Conservation (phyloP, 2,888 invertebrate genomes). For the Apotomis betuletana region DNA sequence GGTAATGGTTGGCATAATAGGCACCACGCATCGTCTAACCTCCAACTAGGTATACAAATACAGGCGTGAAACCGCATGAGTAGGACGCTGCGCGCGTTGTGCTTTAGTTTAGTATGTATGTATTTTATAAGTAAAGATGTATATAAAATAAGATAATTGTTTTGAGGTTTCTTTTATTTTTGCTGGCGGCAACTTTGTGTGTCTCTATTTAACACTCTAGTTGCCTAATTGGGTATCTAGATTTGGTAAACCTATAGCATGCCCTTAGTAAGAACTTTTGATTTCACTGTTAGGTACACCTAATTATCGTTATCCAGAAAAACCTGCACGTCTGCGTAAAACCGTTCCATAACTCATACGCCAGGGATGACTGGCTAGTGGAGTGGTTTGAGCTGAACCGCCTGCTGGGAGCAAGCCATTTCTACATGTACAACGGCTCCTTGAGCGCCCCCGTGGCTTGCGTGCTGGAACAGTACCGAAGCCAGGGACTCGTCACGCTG, state of each 20-base stretch:
- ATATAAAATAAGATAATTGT: too few relatives aligned
- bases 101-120: too few relatives aligned
- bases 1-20: too few relatives aligned
- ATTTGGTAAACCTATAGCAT: too few relatives aligned
- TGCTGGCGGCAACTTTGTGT: too few relatives aligned
- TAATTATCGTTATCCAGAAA: slow-evolving; percentile 64
- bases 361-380: slow-evolving; percentile 90
- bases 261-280: too few relatives aligned
- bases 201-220: too few relatives aligned
- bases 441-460: slow-evolving; percentile 91
- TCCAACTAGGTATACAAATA: slow-evolving; percentile 54
- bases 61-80: slow-evolving; percentile 83
- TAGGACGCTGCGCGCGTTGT: background rate
- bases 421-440: slow-evolving; percentile 96
- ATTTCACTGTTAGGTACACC: too few relatives aligned
- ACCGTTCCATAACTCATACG: slow-evolving; percentile 94
- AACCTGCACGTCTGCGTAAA: slow-evolving; percentile 93
- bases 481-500: slow-evolving; percentile 86
- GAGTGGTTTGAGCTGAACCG: slow-evolving; percentile 95
- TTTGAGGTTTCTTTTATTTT: too few relatives aligned
- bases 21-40: too few relatives aligned
- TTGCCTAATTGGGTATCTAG: too few relatives aligned
- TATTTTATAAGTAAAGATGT: too few relatives aligned
- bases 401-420: slow-evolving; percentile 92
- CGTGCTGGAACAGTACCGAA: slow-evolving; percentile 87